These are phyloP conservation scores for Labeo rohita DNA, from an alignment of 2,113 vertebrate genomes.

Conservation along the genomic window DNA sequence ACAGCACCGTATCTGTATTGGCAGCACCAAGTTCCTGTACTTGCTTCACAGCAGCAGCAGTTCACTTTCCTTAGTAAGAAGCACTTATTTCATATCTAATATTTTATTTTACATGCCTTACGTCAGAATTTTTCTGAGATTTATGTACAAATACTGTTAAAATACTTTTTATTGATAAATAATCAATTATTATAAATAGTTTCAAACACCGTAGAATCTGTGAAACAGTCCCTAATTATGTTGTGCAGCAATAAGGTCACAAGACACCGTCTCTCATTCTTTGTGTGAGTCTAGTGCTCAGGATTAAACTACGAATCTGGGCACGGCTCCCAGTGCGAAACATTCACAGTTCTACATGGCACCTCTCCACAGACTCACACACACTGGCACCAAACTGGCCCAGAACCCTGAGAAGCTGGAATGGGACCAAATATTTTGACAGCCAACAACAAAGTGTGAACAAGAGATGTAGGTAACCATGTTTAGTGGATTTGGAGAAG, in stretches of 20 bases:
- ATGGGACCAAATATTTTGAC: constrained; percentile 16
- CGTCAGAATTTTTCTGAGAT: background rate
- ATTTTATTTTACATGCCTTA: background rate
- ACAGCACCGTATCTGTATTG: no score
- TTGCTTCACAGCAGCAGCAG: no score
- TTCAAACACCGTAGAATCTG: background rate
- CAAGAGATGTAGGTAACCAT: background rate
- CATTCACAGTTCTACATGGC: constrained; percentile 25
- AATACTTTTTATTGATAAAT: background rate
- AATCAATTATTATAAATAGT: background rate
- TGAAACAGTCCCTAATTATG: background rate
- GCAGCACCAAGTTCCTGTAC: no score
- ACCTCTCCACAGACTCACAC: background rate
- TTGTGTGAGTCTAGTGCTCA: background rate
- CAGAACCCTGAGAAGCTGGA: constrained; percentile 17
- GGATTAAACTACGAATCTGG: constrained; percentile 31
- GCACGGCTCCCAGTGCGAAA: constrained; percentile 15
- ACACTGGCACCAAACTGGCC: constrained; percentile 1
- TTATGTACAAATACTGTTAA: background rate
- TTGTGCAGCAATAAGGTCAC: constrained; percentile 9
- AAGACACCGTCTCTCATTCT: constrained; percentile 23
- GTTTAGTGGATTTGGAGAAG: background rate
- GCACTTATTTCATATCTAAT: background rate
- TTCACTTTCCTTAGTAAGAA: background rate
- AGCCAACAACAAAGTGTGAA: constrained; percentile 29